A percentile compares a stretch with the other conserved stretches of the same genome.
phyloP scores from a whole-genome alignment of 2,888 invertebrate genomes.

The Spilarctia lutea region DNA sequence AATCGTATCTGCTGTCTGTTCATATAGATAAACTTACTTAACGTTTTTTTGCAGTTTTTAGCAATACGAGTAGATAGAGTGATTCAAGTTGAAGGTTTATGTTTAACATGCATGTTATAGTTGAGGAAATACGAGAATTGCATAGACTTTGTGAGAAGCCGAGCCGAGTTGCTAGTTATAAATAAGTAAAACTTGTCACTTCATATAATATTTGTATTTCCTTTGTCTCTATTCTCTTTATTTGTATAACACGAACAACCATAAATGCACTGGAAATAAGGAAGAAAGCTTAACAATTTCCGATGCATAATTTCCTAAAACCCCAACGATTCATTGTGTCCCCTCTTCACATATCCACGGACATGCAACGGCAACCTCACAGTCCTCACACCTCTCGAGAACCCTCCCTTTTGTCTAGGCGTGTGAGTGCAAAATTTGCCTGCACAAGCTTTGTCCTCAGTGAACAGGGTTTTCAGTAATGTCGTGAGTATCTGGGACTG shows the following conservation, averaged over 20 bases:
- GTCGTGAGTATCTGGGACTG: background rate
- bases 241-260: background rate
- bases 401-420: slow-evolving; percentile 49
- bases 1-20: too few species aligned
- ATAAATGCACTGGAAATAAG: background rate
- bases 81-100: too few species aligned
- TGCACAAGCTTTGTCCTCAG: slow-evolving; percentile 32
- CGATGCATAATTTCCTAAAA: background rate
- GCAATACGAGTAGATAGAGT: too few species aligned
- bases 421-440: slow-evolving; percentile 55
- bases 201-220: too few species aligned
- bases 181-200: too few species aligned
- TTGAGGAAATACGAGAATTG: too few species aligned
- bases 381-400: slow-evolving; percentile 35
- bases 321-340: slow-evolving; percentile 13
- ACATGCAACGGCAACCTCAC: slow-evolving; percentile 23
- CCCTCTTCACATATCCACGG: slow-evolving; percentile 1
- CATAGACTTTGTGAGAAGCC: too few species aligned
- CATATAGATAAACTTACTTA: too few species aligned
- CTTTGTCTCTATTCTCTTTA: too few species aligned
- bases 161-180: too few species aligned
- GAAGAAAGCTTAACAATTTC: background rate
- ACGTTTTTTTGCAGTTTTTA: too few species aligned
- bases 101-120: too few species aligned
- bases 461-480: background rate